These are phyloP conservation scores for Parauchenoglanis ngamensis DNA, from an alignment of 2,797 vertebrate genomes.

Conservation along the genomic window DNA sequence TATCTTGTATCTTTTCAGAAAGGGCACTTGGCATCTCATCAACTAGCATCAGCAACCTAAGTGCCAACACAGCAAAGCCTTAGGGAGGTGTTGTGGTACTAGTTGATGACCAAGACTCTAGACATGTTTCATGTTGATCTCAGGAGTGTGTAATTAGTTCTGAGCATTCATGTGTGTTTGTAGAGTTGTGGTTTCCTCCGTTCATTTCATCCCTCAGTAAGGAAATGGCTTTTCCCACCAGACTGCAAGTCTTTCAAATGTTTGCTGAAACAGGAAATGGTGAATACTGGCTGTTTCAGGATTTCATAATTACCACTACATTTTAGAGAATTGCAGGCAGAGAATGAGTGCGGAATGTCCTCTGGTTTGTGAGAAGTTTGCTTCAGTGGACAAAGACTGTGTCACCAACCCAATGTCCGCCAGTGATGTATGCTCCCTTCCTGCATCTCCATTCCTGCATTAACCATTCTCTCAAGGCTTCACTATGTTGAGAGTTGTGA, in stretches of 20 bases:
- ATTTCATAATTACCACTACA: conserved; percentile 49
- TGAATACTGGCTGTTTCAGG: conserved; percentile 59
- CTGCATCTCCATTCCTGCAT: conserved; percentile 3
- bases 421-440: conserved; percentile 8
- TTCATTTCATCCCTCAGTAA: conserved; percentile 43
- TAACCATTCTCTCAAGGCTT: conserved; percentile 34
- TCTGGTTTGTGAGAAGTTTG: not conserved
- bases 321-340: conserved; percentile 39
- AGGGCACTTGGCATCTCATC: conserved; percentile 18
- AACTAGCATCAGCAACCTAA: not conserved
- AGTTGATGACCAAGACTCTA: not conserved
- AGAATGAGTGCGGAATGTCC: conserved; percentile 18
- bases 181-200: conserved; percentile 16
- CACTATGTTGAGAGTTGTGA: conserved; percentile 35
- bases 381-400: not conserved
- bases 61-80: conserved; percentile 2
- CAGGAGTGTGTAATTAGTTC: conserved; percentile 14
- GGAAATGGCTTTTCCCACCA: conserved; percentile 57
- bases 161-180: conserved; percentile 27
- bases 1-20: conserved; percentile 16
- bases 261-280: conserved; percentile 54
- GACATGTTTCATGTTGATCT: conserved; percentile 9
- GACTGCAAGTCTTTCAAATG: conserved; percentile 40
- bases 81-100: not conserved
- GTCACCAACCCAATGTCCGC: not conserved